Evolutionary conservation across 2,113 vertebrate genomes (phyloP), one percentile per base, ranked within the genome.

Genomic region (Varanus komodoensis): DNA sequence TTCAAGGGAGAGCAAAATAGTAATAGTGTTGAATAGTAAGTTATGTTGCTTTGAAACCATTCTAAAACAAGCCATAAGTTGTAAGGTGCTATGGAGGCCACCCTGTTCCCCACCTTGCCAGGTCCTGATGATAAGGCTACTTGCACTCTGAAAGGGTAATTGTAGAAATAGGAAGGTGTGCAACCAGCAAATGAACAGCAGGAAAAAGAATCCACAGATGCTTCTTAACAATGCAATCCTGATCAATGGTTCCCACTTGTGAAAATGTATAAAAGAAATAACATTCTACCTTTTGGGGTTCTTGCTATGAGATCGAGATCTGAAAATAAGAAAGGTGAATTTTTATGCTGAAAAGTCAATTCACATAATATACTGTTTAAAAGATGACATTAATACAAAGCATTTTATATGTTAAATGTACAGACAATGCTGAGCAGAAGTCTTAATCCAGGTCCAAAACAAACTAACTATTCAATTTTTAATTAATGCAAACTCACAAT

Each of bases 231-330:
- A 12, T 54, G 54, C 54, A 54, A 54, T 8, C 54, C 54, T 12
- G 54, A 12, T 12, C 54, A 54, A 25, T 29, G 48, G 9, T 52
- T 82, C 15, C 71, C 92, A 90, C 38, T 92, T 86, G 64, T 89
- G 44, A 93, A 93, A 93, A 80, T 68, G 73, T 93, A 8, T 4
- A 87, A 68, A 89, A 87, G 19, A 57, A 57, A 52, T 91, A 87
- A 68, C 82, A 87, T 93, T 89, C 21, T 95, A 98, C 97, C 97
- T 97, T 97, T 97, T 98, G 78, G 97, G 93, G 95, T 97, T 97
- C 96, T 97, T 98, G 97, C 97, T 98, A 94, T 97, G 97, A 95
- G 97, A 98, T 93, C 97, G 97, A 94, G 97, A 98, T 94, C 97
- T 98, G 92, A 89, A 67, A 95, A 96, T 57, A 92, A 96, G 95